Evolutionary conservation across 2,888 invertebrate species (phyloP).

Genomic region (Dynastes maya): DNA sequence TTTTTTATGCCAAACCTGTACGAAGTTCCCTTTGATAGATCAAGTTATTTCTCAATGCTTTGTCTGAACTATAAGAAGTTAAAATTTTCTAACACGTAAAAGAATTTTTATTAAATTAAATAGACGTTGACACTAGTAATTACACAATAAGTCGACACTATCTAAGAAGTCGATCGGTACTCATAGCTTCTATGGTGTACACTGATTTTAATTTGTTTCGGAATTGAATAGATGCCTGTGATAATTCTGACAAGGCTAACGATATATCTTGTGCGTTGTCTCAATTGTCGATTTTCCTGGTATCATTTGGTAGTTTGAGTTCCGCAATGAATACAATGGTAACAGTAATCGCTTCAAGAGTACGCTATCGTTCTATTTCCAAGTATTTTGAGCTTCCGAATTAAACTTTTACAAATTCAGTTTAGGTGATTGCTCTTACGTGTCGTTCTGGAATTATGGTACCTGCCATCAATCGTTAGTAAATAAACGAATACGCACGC

Average conservation of each 20-base stretch:
- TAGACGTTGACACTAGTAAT: conserved; percentile 29
- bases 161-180: conserved; percentile 19
- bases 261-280: conserved; percentile 11
- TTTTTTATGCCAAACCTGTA: too few species aligned
- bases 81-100: neutral
- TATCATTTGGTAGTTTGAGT: conserved; percentile 15
- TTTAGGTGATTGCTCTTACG: too few species aligned
- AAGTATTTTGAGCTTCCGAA: neutral
- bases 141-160: conserved; percentile 25
- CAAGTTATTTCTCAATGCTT: too few species aligned
- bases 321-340: conserved; percentile 10
- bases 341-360: conserved; percentile 5
- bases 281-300: conserved; percentile 21
- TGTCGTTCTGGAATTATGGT: too few species aligned
- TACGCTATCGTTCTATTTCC: conserved; percentile 8
- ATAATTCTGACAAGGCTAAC: conserved; percentile 18
- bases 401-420: neutral
- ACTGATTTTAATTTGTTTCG: conserved; percentile 22
- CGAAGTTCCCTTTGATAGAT: too few species aligned
- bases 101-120: conserved; percentile 29
- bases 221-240: conserved; percentile 26
- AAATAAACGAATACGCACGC: too few species aligned
- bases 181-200: conserved; percentile 12
- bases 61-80: neutral
- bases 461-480: too few species aligned